A percentile compares a stretch with the other conserved stretches of the same genome.
Conservation (phyloP, 2,797 vertebrate species). For the Phrynocephalus vlangalii region DNA sequence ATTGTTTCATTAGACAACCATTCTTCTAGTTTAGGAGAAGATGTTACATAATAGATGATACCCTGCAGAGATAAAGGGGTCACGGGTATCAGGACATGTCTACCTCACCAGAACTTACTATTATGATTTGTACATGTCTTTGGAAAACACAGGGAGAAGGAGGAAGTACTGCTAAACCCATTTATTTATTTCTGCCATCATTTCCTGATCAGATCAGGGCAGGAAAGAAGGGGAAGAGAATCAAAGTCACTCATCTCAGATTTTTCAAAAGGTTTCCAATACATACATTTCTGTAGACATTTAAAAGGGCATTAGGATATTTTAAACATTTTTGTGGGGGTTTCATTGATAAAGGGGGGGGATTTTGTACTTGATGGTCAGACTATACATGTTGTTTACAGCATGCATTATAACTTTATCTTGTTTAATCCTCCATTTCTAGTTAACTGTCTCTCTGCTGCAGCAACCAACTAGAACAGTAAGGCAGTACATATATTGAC, state of each 20-base stretch:
- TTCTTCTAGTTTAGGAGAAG: constrained; percentile 93
- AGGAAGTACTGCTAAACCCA: background rate
- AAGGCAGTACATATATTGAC: background rate
- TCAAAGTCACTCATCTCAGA: background rate
- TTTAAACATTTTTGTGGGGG: background rate
- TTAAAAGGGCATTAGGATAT: background rate
- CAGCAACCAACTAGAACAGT: background rate
- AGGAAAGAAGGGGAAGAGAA: background rate
- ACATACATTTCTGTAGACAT: background rate
- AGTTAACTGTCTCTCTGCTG: background rate
- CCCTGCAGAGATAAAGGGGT: constrained; percentile 79
- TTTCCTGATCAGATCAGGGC: too few relatives aligned
- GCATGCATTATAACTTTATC: background rate
- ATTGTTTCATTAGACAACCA: constrained; percentile 97
- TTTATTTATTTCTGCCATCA: background rate
- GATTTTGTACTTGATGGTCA: background rate
- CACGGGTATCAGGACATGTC: constrained; percentile 4
- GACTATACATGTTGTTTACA: background rate
- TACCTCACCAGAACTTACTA: background rate
- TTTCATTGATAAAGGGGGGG: too few relatives aligned
- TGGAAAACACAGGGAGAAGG: background rate
- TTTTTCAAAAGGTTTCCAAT: background rate
- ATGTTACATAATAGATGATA: constrained; percentile 96
- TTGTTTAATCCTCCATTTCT: background rate
- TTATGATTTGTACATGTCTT: constrained; percentile 9